A percentile compares a stretch with the other conserved stretches of the same genome.
These are phyloP conservation scores for Lordiphosa mommai DNA, from an alignment of 1,140 invertebrate genomes.

Conservation along the genomic window DNA sequence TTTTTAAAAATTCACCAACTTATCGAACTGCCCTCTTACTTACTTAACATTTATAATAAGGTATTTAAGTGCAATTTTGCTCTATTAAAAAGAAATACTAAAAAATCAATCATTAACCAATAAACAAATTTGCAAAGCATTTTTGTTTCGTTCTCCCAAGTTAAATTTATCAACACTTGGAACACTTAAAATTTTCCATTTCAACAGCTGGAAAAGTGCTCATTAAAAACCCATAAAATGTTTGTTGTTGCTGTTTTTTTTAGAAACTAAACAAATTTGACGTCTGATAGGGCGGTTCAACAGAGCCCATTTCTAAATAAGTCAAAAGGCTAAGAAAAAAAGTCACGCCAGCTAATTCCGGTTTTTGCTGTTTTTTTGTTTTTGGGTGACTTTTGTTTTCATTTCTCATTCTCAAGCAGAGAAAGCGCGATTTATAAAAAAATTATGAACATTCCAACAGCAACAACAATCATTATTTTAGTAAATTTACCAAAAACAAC, in stretches of 20 bases:
- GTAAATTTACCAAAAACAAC: conserved; percentile 24
- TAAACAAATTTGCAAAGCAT: conserved; percentile 9
- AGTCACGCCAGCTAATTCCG: conserved; percentile 27
- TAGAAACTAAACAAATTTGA: neutral
- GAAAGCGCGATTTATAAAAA: conserved; percentile 52
- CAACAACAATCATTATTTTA: conserved; percentile 43
- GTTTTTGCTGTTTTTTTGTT: conserved; percentile 22
- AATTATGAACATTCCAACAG: conserved; percentile 28
- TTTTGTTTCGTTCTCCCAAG: conserved; percentile 4
- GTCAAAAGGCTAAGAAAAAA: neutral
- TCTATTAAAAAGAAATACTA: neutral
- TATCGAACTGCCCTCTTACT: no score
- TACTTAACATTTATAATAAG: no score
- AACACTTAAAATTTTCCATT: conserved; percentile 35
- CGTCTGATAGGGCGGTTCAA: no score
- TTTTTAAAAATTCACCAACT: no score
- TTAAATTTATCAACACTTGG: neutral
- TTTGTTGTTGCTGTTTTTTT: neutral
- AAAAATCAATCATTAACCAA: neutral
- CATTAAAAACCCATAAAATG: conserved; percentile 53
- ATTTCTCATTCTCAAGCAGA: conserved; percentile 61
- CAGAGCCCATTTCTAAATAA: conserved; percentile 4
- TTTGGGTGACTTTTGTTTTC: conserved; percentile 52
- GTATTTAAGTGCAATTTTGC: no score
- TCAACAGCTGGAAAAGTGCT: conserved; percentile 9